These are phyloP conservation scores for Anguilla japonica DNA, from an alignment of 2,113 vertebrate genomes.

Conservation along the genomic window DNA sequence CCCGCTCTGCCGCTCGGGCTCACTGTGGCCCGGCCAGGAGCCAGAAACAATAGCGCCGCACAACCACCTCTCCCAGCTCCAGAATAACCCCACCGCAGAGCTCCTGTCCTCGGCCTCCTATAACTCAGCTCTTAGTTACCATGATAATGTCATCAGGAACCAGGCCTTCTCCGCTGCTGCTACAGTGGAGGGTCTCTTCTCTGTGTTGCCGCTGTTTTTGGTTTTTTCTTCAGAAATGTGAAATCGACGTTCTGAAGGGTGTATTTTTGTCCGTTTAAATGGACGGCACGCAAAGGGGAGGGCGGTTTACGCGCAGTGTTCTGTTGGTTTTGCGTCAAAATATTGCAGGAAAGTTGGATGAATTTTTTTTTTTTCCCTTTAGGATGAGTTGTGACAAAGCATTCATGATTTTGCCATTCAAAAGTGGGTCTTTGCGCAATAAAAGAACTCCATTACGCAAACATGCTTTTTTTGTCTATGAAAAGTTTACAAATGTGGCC, in stretches of 20 bases:
- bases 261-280: background rate
- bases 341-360: background rate
- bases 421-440: background rate
- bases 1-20: background rate
- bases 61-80: conserved; percentile 25
- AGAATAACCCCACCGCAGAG: conserved; percentile 28
- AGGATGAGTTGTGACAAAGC: background rate
- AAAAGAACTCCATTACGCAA: background rate
- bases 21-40: conserved; percentile 22
- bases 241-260: background rate
- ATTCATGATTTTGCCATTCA: background rate
- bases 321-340: background rate
- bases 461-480: background rate
- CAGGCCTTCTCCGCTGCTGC: background rate
- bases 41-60: conserved; percentile 46
- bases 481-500: background rate
- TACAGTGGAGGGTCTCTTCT: background rate
- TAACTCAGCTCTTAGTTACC: conserved; percentile 24
- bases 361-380: background rate
- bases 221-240: background rate
- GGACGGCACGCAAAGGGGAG: background rate
- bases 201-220: background rate
- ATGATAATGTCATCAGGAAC: conserved; percentile 29
- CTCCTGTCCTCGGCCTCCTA: conserved; percentile 24
- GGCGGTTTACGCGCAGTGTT: background rate